A percentile compares a stretch with the other conserved stretches of the same genome.
Evolutionary conservation across 2,888 invertebrate species (phyloP).

Genomic region (Priocnemis perturbator): DNA sequence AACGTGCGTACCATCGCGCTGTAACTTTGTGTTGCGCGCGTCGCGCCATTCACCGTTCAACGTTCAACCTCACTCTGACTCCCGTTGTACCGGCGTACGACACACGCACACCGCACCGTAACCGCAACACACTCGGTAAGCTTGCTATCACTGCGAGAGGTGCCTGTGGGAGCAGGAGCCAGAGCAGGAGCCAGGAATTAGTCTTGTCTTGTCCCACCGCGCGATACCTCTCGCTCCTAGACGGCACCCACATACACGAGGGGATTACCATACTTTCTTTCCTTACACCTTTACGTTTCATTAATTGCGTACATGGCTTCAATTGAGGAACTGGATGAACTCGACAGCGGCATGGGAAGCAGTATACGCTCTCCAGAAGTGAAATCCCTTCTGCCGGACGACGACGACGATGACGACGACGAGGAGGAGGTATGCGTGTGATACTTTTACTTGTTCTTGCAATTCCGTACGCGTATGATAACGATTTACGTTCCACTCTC

Average conservation of each 20-base stretch:
- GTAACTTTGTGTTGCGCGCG: slow-evolving; percentile 16
- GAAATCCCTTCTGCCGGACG: slow-evolving; percentile 67
- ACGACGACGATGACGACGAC: slow-evolving; percentile 57
- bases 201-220: background rate
- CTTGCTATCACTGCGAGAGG: background rate
- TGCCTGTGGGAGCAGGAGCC: background rate
- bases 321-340: slow-evolving; percentile 64
- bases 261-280: background rate
- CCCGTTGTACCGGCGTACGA: slow-evolving; percentile 24
- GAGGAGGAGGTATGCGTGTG: slow-evolving; percentile 60
- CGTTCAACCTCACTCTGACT: slow-evolving; percentile 15
- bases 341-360: slow-evolving; percentile 72
- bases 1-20: too few species aligned
- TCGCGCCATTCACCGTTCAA: too few species aligned
- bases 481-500: too few species aligned
- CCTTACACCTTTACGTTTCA: slow-evolving; percentile 17
- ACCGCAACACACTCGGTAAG: background rate
- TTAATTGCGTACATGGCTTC: slow-evolving; percentile 63
- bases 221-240: background rate
- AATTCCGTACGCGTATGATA: background rate
- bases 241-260: slow-evolving; percentile 4
- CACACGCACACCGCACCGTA: too few species aligned
- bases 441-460: background rate
- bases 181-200: background rate
- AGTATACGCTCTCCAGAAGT: slow-evolving; percentile 69